A percentile compares a stretch with the other conserved stretches of the same genome.
These are phyloP conservation scores for Beris morrisii DNA, from an alignment of 2,888 invertebrate species.

Conservation along the genomic window DNA sequence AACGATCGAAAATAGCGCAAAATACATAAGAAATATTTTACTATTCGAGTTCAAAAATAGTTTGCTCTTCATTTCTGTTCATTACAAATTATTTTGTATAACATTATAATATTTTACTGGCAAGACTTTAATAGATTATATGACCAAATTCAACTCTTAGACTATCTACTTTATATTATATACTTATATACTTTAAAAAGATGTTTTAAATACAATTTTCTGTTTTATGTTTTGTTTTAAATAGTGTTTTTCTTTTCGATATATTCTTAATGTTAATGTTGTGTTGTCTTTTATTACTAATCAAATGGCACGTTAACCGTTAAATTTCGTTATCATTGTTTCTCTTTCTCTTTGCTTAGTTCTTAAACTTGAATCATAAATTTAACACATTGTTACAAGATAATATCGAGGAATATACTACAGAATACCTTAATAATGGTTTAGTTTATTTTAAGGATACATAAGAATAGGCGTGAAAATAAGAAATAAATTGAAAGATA, in stretches of 20 bases:
- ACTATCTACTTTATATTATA: conserved; percentile 17
- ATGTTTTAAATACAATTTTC: conserved; percentile 1
- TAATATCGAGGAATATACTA: too few relatives aligned
- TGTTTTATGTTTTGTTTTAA: not conserved
- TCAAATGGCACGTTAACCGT: conserved; percentile 24
- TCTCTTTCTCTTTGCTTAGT: conserved; percentile 2
- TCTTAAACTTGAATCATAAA: not conserved
- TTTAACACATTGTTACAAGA: too few relatives aligned
- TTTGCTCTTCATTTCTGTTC: conserved; percentile 8
- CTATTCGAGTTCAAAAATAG: conserved; percentile 28
- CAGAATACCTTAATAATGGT: too few relatives aligned
- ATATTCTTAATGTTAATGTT: not conserved
- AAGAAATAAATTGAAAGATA: too few relatives aligned
- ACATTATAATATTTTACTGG: conserved; percentile 21
- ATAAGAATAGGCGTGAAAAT: too few relatives aligned
- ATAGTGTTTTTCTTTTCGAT: not conserved
- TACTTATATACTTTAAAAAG: conserved; percentile 7
- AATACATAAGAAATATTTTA: too few relatives aligned
- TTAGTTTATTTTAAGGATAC: too few relatives aligned
- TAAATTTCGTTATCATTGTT: not conserved
- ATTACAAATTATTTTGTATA: conserved; percentile 15
- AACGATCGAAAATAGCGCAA: too few relatives aligned
- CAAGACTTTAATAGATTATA: conserved; percentile 49
- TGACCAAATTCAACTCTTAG: conserved; percentile 50
- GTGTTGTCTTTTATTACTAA: conserved; percentile 12